Evolutionary conservation across 2,113 vertebrate genomes (phyloP), one percentile per base, ranked within the genome.

Genomic region (Barbus barbus): DNA sequence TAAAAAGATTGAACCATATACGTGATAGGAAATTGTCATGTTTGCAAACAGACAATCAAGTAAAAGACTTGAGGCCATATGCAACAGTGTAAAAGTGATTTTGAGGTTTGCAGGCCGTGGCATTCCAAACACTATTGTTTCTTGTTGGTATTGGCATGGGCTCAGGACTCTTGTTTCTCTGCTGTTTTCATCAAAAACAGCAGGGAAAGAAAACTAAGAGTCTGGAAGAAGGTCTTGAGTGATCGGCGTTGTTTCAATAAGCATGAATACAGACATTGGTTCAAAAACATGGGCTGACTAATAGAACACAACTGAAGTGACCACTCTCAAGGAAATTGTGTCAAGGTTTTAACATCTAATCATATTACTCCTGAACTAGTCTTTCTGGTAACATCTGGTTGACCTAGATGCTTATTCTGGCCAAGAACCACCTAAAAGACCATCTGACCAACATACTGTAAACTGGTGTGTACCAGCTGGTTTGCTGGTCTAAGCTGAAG

Each of bases 71-170:
- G 5, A 31, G 56, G 24, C 28, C 9, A 24, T 86, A 28, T 28
- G 38, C 46, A 82, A 78, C 24, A 13, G 36, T 44, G 31, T 72
- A 33, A 77, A 63, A 65, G n/a, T 82, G 48, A 51, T 76, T 38
- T 75, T 24, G 41, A 31, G 9, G n/a, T 83, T 58, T 73, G 74
- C 12, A 84, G 74, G 48, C 83, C 4, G 44, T 78, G 78, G 44
- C 77, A 85, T 82, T 84, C 65, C 63, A 73, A 71, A 56, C 63
- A 81, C 22, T 77, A 75, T 84, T 76, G 60, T 61, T 80, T 77
- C 58, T 69, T 71, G 76, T 33, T 71, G 74, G 69, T 84, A 67
- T 74, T 74, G 67, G 28, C 58, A 73, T 73, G 31, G 22, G 18
- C 18, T 33, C 74, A 44, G 28, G 28, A 26, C 9, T 38, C 78